Conservation (phyloP, 1,140 invertebrate species). For the Idris sp. region DNA sequence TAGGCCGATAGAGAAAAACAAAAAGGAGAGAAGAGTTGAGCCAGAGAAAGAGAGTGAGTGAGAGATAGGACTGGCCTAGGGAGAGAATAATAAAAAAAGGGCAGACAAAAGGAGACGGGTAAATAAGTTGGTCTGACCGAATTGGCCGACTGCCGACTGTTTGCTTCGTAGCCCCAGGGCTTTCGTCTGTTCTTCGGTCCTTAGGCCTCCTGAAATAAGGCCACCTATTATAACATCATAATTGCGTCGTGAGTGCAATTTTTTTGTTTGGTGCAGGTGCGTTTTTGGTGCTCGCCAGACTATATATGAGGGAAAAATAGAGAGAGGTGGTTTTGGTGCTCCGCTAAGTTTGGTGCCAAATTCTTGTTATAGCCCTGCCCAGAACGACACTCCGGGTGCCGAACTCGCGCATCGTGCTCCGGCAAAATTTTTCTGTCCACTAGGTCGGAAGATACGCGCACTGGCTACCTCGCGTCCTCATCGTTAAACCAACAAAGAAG, state of each 20-base stretch:
- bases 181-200: slow-evolving; percentile 13
- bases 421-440: slow-evolving; percentile 39
- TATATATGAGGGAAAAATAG: too few species aligned
- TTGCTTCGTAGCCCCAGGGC: slow-evolving; percentile 23
- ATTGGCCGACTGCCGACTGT: slow-evolving; percentile 50
- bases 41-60: slow-evolving; percentile 14
- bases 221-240: slow-evolving; percentile 45
- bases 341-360: slow-evolving; percentile 42
- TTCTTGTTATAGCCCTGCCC: slow-evolving; percentile 15
- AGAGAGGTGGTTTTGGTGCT: too few species aligned
- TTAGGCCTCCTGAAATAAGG: slow-evolving; percentile 54
- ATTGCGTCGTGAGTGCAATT: slow-evolving; percentile 45
- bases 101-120: slow-evolving; percentile 15
- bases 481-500: slow-evolving; percentile 34
- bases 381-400: slow-evolving; percentile 25
- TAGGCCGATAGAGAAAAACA: slow-evolving; percentile 32
- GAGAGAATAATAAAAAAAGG: slow-evolving; percentile 2
- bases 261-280: too few species aligned
- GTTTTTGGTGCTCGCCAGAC: too few species aligned
- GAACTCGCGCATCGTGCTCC: slow-evolving; percentile 33
- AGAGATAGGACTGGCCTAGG: too few species aligned
- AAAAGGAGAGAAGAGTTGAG: slow-evolving; percentile 3
- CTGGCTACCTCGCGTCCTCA: slow-evolving; percentile 51
- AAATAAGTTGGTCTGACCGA: slow-evolving; percentile 46
- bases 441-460: slow-evolving; percentile 45